Evolutionary conservation across 2,888 invertebrate genomes (phyloP).

Genomic region (Harpagoxenus sublaevis): DNA sequence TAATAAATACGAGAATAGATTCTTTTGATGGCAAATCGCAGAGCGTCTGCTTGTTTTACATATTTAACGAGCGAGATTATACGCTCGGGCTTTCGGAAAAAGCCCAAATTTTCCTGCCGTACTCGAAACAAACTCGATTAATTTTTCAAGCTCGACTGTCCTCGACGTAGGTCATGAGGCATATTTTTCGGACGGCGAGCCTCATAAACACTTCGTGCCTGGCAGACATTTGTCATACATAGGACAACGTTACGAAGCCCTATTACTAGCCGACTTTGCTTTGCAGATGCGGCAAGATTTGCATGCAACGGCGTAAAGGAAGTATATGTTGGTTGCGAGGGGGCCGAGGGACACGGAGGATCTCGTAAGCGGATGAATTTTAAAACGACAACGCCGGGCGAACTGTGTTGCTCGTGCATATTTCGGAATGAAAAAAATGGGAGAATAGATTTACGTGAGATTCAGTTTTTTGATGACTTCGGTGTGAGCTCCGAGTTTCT

Average conservation of each 20-base stretch:
- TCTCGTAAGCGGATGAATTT: conserved; percentile 43
- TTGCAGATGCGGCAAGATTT: conserved; percentile 52
- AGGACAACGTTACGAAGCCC: conserved; percentile 35
- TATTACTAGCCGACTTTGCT: conserved; percentile 41
- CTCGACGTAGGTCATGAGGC: neutral
- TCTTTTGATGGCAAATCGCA: neutral
- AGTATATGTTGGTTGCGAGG: conserved; percentile 31
- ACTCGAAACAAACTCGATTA: conserved; percentile 6
- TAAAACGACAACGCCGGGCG: conserved; percentile 21
- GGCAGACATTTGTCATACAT: conserved; percentile 48
- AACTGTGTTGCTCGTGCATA: neutral
- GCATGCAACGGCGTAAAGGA: conserved; percentile 44
- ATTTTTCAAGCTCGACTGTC: conserved; percentile 9
- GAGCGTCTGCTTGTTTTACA: conserved; percentile 3
- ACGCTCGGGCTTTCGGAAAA: neutral
- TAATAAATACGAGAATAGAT: conserved; percentile 30
- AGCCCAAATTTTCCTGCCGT: neutral
- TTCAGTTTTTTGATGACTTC: neutral
- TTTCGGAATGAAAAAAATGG: neutral
- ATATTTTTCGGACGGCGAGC: conserved; percentile 2
- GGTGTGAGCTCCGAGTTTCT: neutral
- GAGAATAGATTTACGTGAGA: neutral
- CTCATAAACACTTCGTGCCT: conserved; percentile 50
- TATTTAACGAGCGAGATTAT: neutral
- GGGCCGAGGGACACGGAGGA: conserved; percentile 6